phyloP scores from a whole-genome alignment of 2,797 vertebrate species.

The Poeciliopsis infans region DNA sequence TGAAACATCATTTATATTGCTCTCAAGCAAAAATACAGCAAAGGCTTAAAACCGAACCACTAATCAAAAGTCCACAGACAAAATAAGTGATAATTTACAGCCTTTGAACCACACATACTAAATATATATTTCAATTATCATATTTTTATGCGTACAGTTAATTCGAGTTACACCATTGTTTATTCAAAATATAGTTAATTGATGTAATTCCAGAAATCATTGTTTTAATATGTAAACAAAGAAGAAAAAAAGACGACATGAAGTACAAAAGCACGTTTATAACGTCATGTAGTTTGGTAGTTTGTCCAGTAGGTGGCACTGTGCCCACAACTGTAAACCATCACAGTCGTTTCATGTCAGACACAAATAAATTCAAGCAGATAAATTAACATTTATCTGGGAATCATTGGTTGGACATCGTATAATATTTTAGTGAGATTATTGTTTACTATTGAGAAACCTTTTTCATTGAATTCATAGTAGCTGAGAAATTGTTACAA shows the following conservation, averaged over 20 bases:
- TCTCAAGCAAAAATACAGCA: neutral
- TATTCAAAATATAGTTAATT: neutral
- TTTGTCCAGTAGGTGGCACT: constrained; percentile 61
- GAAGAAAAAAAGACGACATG: neutral
- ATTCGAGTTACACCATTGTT: neutral
- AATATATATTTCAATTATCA: neutral
- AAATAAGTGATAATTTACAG: neutral
- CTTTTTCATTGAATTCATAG: constrained; percentile 11
- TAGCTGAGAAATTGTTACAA: neutral
- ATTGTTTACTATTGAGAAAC: neutral
- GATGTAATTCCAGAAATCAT: neutral
- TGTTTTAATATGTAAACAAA: neutral
- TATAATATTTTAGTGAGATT: constrained; percentile 9
- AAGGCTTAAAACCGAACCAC: neutral
- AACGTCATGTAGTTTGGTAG: neutral
- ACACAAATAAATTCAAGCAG: constrained; percentile 7
- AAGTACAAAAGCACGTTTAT: neutral
- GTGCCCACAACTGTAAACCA: constrained; percentile 25
- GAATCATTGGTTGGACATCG: neutral
- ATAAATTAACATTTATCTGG: constrained; percentile 2
- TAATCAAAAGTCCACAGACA: neutral
- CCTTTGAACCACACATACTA: neutral
- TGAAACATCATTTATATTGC: neutral
- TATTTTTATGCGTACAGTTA: neutral
- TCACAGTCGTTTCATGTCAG: neutral